A percentile compares a stretch with the other conserved stretches of the same genome.
phyloP scores from a whole-genome alignment of 2,888 invertebrate species.

The Cepaea hortensis region DNA sequence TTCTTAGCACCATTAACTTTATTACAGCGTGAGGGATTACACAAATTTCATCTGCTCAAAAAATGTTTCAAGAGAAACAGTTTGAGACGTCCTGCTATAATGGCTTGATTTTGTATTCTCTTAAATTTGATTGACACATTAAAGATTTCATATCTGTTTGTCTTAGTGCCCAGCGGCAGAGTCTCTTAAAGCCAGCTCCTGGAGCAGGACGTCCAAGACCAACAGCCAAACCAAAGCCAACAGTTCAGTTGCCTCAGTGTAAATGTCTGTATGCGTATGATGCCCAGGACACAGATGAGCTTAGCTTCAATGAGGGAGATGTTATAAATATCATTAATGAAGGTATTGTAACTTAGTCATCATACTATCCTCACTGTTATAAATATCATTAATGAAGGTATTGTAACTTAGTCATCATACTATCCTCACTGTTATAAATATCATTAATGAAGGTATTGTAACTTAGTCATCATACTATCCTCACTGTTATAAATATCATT shows the following conservation, averaged over 20 bases:
- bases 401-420: slow-evolving; percentile 1
- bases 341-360: slow-evolving; percentile 57
- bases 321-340: slow-evolving; percentile 80
- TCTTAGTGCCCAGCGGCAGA: slow-evolving; percentile 49
- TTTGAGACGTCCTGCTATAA: too few relatives aligned
- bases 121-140: too few relatives aligned
- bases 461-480: too few relatives aligned
- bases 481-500: slow-evolving; percentile 80
- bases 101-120: too few relatives aligned
- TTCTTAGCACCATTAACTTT: too few relatives aligned
- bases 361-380: slow-evolving; percentile 72
- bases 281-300: slow-evolving; percentile 83
- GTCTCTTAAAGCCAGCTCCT: slow-evolving; percentile 60
- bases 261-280: slow-evolving; percentile 81
- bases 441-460: slow-evolving; percentile 77
- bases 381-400: slow-evolving; percentile 79
- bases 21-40: too few relatives aligned
- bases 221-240: slow-evolving; percentile 67
- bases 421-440: slow-evolving; percentile 80
- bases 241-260: slow-evolving; percentile 72
- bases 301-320: slow-evolving; percentile 81
- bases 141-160: background rate
- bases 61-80: too few relatives aligned
- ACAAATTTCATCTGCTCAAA: too few relatives aligned
- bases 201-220: slow-evolving; percentile 75